Evolutionary conservation across 2,888 invertebrate species (phyloP).

Genomic region (Carcina quercana): DNA sequence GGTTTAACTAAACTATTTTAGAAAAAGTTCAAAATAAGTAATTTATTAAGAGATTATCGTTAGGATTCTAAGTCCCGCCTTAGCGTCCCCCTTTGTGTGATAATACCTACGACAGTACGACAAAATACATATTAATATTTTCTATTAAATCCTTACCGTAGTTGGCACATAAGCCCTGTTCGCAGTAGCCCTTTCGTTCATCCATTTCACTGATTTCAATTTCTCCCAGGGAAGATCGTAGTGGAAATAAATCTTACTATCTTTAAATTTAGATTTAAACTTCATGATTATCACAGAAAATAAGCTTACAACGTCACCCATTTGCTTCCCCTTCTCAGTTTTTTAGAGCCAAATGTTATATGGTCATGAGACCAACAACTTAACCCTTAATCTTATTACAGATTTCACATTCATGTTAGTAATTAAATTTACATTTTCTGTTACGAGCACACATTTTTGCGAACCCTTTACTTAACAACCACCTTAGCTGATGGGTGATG

Average conservation of each 20-base stretch:
- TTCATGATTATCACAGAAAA: constrained; percentile 71
- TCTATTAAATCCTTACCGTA: too few relatives aligned
- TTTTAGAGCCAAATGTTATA: constrained; percentile 37
- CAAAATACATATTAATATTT: too few relatives aligned
- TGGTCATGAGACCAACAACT: constrained; percentile 56
- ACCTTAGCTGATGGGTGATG: constrained; percentile 35
- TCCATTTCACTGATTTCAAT: constrained; percentile 79
- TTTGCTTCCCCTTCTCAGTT: constrained; percentile 29
- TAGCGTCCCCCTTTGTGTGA: too few relatives aligned
- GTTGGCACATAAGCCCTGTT: constrained; percentile 92
- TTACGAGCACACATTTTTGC: constrained; percentile 27
- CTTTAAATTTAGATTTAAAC: constrained; percentile 68
- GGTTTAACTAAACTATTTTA: too few relatives aligned
- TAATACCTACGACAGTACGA: too few relatives aligned
- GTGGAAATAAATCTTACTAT: constrained; percentile 62
- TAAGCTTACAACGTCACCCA: constrained; percentile 68
- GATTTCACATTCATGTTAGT: constrained; percentile 47
- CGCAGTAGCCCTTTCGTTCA: constrained; percentile 82
- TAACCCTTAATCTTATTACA: constrained; percentile 34
- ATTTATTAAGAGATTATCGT: too few relatives aligned
- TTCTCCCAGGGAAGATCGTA: constrained; percentile 62
- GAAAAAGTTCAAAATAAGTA: too few relatives aligned
- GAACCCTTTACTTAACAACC: constrained; percentile 20
- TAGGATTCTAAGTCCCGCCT: too few relatives aligned
- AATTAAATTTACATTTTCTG: constrained; percentile 51